A percentile compares a stretch with the other conserved stretches of the same genome.
Conservation (phyloP, 2,888 invertebrate genomes). For the Thecophora atra region DNA sequence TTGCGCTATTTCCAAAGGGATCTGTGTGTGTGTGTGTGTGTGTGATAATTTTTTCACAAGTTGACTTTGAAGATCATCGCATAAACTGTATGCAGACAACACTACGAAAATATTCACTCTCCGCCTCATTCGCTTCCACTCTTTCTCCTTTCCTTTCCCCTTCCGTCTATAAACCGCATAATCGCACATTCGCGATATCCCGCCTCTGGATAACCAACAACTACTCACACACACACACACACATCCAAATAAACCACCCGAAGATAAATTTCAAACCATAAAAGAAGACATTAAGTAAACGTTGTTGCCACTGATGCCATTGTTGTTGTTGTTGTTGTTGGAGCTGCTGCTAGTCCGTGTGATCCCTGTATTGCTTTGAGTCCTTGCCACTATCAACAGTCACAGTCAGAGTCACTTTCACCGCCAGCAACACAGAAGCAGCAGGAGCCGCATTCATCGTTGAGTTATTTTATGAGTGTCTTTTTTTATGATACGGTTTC, state of each 20-base stretch:
- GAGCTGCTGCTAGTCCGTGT: background rate
- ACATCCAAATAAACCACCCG: background rate
- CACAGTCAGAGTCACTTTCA: too few relatives aligned
- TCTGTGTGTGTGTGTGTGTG: slow-evolving; percentile 13
- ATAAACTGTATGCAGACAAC: slow-evolving; percentile 34
- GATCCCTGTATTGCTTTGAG: background rate
- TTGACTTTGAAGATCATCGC: slow-evolving; percentile 31
- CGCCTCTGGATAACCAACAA: background rate
- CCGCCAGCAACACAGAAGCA: background rate
- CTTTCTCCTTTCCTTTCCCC: too few relatives aligned
- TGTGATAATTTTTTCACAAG: slow-evolving; percentile 13
- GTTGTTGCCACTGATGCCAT: slow-evolving; percentile 18
- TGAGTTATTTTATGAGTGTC: slow-evolving; percentile 35
- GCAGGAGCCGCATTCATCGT: slow-evolving; percentile 3
- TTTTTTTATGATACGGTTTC: slow-evolving; percentile 9
- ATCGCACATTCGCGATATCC: slow-evolving; percentile 15
- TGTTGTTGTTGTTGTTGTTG: slow-evolving; percentile 2
- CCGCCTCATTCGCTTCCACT: background rate
- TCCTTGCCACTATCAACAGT: slow-evolving; percentile 7
- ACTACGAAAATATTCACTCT: slow-evolving; percentile 18
- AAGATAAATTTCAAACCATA: slow-evolving; percentile 34
- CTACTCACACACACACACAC: too few relatives aligned
- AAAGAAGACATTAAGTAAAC: slow-evolving; percentile 37
- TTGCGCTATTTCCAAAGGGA: slow-evolving; percentile 29
- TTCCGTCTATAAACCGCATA: background rate